phyloP scores from a whole-genome alignment of 1,140 invertebrate species.

The Drosophila kikkawai region DNA sequence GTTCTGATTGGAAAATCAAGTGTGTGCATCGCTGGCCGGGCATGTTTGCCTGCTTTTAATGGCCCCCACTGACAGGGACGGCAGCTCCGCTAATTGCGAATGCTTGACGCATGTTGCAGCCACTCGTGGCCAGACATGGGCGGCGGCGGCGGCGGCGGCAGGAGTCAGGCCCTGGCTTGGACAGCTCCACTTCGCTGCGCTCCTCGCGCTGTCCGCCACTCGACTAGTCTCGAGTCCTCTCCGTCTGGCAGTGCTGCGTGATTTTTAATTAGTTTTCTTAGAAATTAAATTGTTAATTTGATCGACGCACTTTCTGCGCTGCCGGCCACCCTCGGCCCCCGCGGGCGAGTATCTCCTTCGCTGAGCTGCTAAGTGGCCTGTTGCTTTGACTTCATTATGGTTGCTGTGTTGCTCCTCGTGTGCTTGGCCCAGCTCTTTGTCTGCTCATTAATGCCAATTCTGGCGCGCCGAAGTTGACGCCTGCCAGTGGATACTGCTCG shows the following conservation, averaged over 20 bases:
- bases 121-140: slow-evolving; percentile 71
- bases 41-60: slow-evolving; percentile 77
- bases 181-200: slow-evolving; percentile 61
- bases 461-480: slow-evolving; percentile 76
- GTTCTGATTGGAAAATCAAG: slow-evolving; percentile 82
- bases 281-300: slow-evolving; percentile 84
- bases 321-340: not conserved
- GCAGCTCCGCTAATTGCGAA: slow-evolving; percentile 77
- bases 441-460: slow-evolving; percentile 83
- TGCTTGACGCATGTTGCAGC: slow-evolving; percentile 82
- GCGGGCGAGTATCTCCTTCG: slow-evolving; percentile 1
- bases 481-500: slow-evolving; percentile 42
- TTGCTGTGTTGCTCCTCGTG: slow-evolving; percentile 14
- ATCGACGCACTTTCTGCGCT: slow-evolving; percentile 78
- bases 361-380: slow-evolving; percentile 71
- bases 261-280: slow-evolving; percentile 84
- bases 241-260: slow-evolving; percentile 62
- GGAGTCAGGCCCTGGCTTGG: slow-evolving; percentile 62
- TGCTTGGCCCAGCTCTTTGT: slow-evolving; percentile 60
- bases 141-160: slow-evolving; percentile 16
- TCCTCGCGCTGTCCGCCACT: slow-evolving; percentile 31
- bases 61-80: slow-evolving; percentile 67
- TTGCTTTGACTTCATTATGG: slow-evolving; percentile 54
- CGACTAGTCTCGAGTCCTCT: slow-evolving; percentile 36
- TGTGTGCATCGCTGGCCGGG: slow-evolving; percentile 52